These are phyloP conservation scores for Nephrotoma flavescens DNA, from an alignment of 2,888 invertebrate species.

Conservation along the genomic window DNA sequence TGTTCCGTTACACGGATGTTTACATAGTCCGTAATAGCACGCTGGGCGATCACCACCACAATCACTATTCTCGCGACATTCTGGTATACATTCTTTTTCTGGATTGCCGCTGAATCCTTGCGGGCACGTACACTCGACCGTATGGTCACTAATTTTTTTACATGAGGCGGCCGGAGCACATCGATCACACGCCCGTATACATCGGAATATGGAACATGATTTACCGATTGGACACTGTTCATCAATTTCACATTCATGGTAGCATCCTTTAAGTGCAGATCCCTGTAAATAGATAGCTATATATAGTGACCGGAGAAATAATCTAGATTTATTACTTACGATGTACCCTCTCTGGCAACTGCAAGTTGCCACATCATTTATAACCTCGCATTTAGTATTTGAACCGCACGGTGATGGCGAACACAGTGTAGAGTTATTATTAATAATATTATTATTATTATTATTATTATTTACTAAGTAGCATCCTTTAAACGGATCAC, in stretches of 20 bases:
- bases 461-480: not conserved
- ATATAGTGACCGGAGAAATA: not conserved
- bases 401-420: not conserved
- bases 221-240: not conserved
- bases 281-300: not conserved
- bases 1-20: not conserved
- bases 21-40: not conserved
- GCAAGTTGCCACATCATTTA: not conserved
- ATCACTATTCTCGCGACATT: not conserved
- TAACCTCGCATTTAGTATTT: not conserved
- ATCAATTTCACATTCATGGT: not conserved
- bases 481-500: not conserved
- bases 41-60: not conserved
- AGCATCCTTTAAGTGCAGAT: not conserved
- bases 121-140: not conserved
- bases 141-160: not conserved
- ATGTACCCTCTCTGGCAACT: not conserved
- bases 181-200: not conserved
- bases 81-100: not conserved
- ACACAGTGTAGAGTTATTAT: not conserved
- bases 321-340: not conserved
- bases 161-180: not conserved
- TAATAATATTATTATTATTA: too few relatives aligned
- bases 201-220: not conserved
- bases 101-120: not conserved